Evolutionary conservation across 2,888 invertebrate genomes (phyloP).

Genomic region (Myopa tessellatipennis): DNA sequence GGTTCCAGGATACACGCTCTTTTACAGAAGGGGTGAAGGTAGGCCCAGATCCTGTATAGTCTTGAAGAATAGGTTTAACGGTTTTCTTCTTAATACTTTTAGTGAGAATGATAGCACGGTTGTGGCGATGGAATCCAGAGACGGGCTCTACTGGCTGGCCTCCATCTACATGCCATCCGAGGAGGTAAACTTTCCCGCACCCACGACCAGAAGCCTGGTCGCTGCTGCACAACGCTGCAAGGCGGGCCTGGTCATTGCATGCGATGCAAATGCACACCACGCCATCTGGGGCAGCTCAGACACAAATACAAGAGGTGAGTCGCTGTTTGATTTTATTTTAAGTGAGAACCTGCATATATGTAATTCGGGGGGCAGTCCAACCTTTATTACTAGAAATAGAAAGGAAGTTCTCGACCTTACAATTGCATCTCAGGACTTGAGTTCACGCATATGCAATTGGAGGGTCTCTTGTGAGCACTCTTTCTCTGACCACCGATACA

Average conservation of each 20-base stretch:
- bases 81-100: neutral
- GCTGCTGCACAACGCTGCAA: neutral
- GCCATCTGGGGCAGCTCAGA: neutral
- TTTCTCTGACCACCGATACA: neutral
- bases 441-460: neutral
- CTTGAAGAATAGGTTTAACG: neutral
- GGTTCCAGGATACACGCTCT: neutral
- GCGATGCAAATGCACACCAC: slow-evolving; percentile 3
- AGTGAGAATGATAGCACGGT: no score
- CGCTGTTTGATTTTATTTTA: neutral
- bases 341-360: neutral
- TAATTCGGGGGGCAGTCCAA: no score
- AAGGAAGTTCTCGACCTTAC: neutral
- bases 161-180: neutral
- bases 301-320: neutral
- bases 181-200: neutral
- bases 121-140: no score
- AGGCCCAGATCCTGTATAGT: neutral
- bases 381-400: no score
- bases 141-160: no score
- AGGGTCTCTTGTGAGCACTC: neutral
- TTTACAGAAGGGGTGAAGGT: neutral
- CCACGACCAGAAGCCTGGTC: neutral
- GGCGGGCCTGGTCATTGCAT: neutral
- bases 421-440: neutral